Percentiles rank a stretch among this genome's conserved stretches.
Conservation (phyloP, 2,797 vertebrate genomes). For the Melanotaenia boesemani region DNA sequence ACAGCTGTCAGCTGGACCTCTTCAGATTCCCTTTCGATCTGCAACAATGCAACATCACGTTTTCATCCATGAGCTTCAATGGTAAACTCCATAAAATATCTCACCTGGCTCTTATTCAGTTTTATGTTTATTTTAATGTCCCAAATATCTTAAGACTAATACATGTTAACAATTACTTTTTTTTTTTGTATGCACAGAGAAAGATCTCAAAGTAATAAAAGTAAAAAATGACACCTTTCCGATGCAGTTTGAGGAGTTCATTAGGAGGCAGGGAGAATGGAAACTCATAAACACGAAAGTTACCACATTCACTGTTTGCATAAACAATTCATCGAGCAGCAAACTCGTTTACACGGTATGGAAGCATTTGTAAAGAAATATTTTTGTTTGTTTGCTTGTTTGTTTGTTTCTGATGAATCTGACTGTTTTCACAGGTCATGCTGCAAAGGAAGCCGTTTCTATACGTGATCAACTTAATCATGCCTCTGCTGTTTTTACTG, state of each 20-base stretch:
- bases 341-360: slow-evolving; percentile 36
- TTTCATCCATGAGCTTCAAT: background rate
- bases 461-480: slow-evolving; percentile 81
- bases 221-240: rapidly evolving
- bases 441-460: slow-evolving; percentile 67
- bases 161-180: background rate
- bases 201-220: background rate
- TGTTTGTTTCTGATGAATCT: background rate
- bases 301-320: rapidly evolving
- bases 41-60: slow-evolving; percentile 17
- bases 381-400: background rate
- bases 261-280: slow-evolving; percentile 73
- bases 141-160: too few species aligned
- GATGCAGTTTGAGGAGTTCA: rapidly evolving
- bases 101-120: too few species aligned
- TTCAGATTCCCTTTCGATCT: slow-evolving; percentile 4
- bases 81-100: background rate
- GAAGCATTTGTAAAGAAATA: background rate
- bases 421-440: slow-evolving; percentile 30
- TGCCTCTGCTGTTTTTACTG: slow-evolving; percentile 81
- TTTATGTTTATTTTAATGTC: too few species aligned
- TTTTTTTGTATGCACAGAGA: background rate
- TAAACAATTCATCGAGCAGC: background rate
- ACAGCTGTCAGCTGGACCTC: background rate
- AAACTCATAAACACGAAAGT: slow-evolving; percentile 11